A percentile compares a stretch with the other conserved stretches of the same genome.
Conservation (phyloP, 1,140 invertebrate genomes). For the Bombus picipes region DNA sequence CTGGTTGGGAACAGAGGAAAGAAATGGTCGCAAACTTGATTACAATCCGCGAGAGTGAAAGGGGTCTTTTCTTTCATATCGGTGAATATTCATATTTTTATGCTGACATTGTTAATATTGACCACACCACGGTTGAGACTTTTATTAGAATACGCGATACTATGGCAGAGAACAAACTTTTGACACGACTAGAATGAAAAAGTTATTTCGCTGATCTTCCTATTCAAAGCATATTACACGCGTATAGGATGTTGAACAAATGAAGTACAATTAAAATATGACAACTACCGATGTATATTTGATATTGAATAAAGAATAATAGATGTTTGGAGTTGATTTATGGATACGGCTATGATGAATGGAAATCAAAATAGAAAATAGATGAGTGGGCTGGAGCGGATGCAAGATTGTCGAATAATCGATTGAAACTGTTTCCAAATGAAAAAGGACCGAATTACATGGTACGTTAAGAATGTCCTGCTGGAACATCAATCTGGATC, state of each 20-base stretch:
- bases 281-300: not conserved
- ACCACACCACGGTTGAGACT: not conserved
- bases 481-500: constrained; percentile 72
- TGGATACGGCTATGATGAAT: not conserved
- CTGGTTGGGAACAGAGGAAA: not conserved
- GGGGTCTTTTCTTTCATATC: not conserved
- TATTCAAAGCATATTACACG: no score
- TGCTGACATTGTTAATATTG: not conserved
- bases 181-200: not conserved
- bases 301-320: no score
- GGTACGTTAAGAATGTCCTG: constrained; percentile 61
- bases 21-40: constrained; percentile 43
- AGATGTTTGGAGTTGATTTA: not conserved
- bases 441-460: constrained; percentile 66
- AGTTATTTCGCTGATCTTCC: not conserved
- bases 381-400: not conserved
- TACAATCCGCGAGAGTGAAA: not conserved
- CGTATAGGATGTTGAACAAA: not conserved
- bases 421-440: constrained; percentile 43
- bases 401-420: constrained; percentile 37
- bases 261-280: not conserved
- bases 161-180: not conserved
- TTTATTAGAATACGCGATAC: not conserved
- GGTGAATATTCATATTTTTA: constrained; percentile 41
- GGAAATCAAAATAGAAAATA: constrained; percentile 23